A percentile compares a stretch with the other conserved stretches of the same genome.
phyloP scores from a whole-genome alignment of 2,797 vertebrate species.

The Melanotaenia parkinsoni region DNA sequence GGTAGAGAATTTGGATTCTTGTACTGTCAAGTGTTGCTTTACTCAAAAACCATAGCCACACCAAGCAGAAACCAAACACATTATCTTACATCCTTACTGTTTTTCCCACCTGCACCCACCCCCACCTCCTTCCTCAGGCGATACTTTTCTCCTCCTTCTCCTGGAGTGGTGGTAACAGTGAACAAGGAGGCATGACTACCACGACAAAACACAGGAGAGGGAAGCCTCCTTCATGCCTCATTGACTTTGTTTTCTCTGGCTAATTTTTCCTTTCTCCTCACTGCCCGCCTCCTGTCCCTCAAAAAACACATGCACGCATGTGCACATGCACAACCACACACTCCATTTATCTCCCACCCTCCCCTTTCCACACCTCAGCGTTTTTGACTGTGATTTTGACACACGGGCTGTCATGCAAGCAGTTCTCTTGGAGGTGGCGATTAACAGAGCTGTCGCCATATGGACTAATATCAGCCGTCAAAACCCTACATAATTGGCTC shows the following conservation, averaged over 20 bases:
- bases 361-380: constrained; percentile 52
- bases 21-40: constrained; percentile 48
- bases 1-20: constrained; percentile 33
- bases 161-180: constrained; percentile 48
- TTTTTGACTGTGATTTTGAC: constrained; percentile 72
- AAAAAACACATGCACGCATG: constrained; percentile 8
- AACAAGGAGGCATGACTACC: constrained; percentile 49
- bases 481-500: constrained; percentile 70
- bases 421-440: constrained; percentile 72
- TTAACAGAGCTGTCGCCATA: constrained; percentile 74
- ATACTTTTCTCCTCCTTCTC: constrained; percentile 41
- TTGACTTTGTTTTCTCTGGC: constrained; percentile 84
- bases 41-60: constrained; percentile 50
- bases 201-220: constrained; percentile 64
- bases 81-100: constrained; percentile 29
- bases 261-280: constrained; percentile 79
- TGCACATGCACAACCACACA: constrained; percentile 18
- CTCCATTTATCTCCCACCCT: constrained; percentile 36
- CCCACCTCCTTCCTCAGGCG: constrained; percentile 20
- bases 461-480: constrained; percentile 73
- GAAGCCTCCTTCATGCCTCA: constrained; percentile 83
- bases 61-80: constrained; percentile 43
- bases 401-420: constrained; percentile 69
- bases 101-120: constrained; percentile 10
- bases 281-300: constrained; percentile 41